Evolutionary conservation across 2,797 vertebrate genomes (phyloP).

Genomic region (Pogoniulus pusillus): DNA sequence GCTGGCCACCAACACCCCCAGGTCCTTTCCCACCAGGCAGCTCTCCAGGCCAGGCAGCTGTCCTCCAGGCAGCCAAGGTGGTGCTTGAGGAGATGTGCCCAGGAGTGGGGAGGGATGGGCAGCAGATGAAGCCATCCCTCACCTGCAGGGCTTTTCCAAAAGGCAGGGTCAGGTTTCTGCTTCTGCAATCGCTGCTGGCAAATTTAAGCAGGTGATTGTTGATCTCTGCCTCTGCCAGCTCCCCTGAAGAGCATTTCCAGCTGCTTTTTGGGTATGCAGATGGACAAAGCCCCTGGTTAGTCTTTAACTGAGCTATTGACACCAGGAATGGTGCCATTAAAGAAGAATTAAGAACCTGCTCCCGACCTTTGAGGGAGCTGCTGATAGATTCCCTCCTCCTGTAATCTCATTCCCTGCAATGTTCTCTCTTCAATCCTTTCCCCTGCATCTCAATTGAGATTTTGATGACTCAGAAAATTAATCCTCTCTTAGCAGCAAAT

Average conservation of each 20-base stretch:
- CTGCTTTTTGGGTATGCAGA: background rate
- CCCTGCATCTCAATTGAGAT: constrained; percentile 49
- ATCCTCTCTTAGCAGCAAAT: constrained; percentile 46
- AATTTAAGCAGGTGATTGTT: background rate
- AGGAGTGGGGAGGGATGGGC: background rate
- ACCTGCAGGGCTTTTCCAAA: background rate
- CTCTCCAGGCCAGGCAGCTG: too few species aligned
- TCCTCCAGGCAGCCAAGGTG: too few species aligned
- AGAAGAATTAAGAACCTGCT: constrained; percentile 41
- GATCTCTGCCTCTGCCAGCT: background rate
- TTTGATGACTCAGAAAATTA: constrained; percentile 68
- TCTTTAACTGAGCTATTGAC: constrained; percentile 11
- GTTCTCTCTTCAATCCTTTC: constrained; percentile 46
- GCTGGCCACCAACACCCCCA: too few species aligned
- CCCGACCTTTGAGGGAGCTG: background rate
- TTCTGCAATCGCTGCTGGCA: background rate
- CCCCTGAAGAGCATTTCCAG: background rate
- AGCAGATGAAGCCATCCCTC: background rate
- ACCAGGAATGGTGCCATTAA: constrained; percentile 40
- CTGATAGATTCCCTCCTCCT: constrained; percentile 35
- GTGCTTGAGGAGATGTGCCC: background rate
- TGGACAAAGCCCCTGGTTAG: background rate
- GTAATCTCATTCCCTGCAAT: constrained; percentile 24
- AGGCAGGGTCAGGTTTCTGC: background rate
- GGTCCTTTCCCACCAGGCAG: too few species aligned